Conservation (phyloP, 1,140 invertebrate species). For the Bombyx mandarina region DNA sequence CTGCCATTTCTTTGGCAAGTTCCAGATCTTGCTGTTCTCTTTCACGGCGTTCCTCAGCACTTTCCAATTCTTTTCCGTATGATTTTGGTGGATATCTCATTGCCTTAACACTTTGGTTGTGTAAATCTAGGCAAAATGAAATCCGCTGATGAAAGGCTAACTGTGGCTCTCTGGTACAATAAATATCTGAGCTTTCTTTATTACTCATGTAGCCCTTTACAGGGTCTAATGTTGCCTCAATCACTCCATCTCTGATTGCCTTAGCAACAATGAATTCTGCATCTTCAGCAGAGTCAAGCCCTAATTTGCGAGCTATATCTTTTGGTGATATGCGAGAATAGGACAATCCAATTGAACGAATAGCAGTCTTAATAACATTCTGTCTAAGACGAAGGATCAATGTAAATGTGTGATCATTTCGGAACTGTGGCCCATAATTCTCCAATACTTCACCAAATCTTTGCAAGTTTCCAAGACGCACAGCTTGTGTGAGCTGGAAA, state of each 20-base stretch:
- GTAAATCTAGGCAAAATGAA: constrained; percentile 96
- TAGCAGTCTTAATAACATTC: constrained; percentile 99
- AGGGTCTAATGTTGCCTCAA: constrained; percentile 96
- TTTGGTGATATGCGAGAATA: constrained; percentile 96
- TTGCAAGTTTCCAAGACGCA: constrained; percentile 93
- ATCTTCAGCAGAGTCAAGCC: constrained; percentile 95
- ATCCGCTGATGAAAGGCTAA: constrained; percentile 98
- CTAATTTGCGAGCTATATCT: constrained; percentile 95
- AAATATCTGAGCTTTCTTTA: constrained; percentile 97
- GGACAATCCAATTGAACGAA: constrained; percentile 95
- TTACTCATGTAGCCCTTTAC: constrained; percentile 97
- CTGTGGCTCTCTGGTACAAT: constrained; percentile 97
- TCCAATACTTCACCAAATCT: constrained; percentile 95
- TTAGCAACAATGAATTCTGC: constrained; percentile 99
- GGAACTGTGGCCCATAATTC: constrained; percentile 89
- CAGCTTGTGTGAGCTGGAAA: constrained; percentile 97
- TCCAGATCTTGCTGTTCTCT: constrained; percentile 98
- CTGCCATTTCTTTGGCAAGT: constrained; percentile 98
- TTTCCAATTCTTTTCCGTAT: constrained; percentile 98
- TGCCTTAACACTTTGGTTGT: constrained; percentile 98
- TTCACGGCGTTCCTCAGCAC: constrained; percentile 95
- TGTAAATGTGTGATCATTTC: constrained; percentile 93
- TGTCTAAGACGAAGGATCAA: constrained; percentile 94
- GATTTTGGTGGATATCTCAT: constrained; percentile 99
- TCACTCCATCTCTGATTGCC: constrained; percentile 98